These are phyloP conservation scores for Thysanoteuthis rhombus DNA, from an alignment of 2,888 invertebrate species.

Conservation along the genomic window DNA sequence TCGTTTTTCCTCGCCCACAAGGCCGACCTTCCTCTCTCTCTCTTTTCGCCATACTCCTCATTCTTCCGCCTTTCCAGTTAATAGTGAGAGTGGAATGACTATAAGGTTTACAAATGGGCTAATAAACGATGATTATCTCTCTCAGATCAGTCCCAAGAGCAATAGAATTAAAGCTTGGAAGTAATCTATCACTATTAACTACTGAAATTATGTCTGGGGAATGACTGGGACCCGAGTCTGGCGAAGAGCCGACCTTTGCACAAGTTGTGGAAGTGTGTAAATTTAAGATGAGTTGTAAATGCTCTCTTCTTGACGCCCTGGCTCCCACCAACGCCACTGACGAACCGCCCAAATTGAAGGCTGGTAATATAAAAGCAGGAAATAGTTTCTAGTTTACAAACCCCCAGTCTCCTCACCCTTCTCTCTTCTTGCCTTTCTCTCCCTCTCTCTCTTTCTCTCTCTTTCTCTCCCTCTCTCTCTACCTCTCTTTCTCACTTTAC, in stretches of 20 bases:
- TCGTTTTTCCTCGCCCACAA: background rate
- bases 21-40: background rate
- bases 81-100: background rate
- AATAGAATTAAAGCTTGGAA: background rate
- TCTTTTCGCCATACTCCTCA: background rate
- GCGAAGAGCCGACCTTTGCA: background rate
- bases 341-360: background rate
- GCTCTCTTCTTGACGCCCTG: background rate
- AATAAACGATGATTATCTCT: conserved; percentile 12
- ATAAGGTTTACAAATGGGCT: background rate
- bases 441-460: background rate
- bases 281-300: background rate
- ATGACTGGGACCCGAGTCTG: background rate
- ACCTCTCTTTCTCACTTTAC: background rate
- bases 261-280: background rate
- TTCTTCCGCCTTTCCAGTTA: background rate
- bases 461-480: background rate
- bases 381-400: background rate
- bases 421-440: background rate
- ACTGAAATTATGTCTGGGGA: background rate
- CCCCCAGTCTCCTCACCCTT: background rate
- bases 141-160: background rate
- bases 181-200: conserved; percentile 12
- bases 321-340: background rate
- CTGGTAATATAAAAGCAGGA: background rate